Conservation (phyloP, 1,140 invertebrate species). For the Harlomillsia oculata region DNA sequence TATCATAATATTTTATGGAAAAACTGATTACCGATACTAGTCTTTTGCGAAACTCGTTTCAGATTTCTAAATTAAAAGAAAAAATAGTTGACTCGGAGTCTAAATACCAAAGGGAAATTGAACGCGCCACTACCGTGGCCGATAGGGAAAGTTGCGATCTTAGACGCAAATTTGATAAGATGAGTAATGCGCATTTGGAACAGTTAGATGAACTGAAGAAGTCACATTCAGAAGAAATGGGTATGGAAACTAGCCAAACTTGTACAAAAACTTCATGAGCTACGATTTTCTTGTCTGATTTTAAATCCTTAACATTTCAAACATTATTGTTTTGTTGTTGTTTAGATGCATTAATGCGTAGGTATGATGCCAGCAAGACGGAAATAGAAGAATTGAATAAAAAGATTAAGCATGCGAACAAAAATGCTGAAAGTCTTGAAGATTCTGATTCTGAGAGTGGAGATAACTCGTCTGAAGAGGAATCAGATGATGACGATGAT, state of each 20-base stretch:
- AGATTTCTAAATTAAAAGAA: constrained; percentile 49
- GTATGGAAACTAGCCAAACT: too few species aligned
- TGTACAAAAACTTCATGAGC: too few species aligned
- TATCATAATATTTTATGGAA: constrained; percentile 1
- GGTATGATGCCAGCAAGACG: too few species aligned
- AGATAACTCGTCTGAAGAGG: constrained; percentile 14
- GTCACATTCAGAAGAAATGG: constrained; percentile 49
- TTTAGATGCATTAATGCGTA: too few species aligned
- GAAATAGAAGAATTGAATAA: too few species aligned
- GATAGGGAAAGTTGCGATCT: constrained; percentile 48
- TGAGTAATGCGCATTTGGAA: constrained; percentile 47
- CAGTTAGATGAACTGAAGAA: constrained; percentile 49
- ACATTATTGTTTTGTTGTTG: too few species aligned
- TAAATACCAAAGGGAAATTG: constrained; percentile 48
- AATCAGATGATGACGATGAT: constrained; percentile 11
- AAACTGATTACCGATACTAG: neutral
- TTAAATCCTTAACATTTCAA: too few species aligned
- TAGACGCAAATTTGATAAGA: constrained; percentile 47
- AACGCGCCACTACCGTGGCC: constrained; percentile 45
- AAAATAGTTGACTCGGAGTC: constrained; percentile 47
- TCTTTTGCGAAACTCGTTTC: constrained; percentile 27
- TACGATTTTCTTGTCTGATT: too few species aligned
- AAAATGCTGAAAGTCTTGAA: too few species aligned
- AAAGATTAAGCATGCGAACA: too few species aligned
- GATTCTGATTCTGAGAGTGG: constrained; percentile 20